Conservation (phyloP, 2,888 invertebrate species). For the Seira musarum region DNA sequence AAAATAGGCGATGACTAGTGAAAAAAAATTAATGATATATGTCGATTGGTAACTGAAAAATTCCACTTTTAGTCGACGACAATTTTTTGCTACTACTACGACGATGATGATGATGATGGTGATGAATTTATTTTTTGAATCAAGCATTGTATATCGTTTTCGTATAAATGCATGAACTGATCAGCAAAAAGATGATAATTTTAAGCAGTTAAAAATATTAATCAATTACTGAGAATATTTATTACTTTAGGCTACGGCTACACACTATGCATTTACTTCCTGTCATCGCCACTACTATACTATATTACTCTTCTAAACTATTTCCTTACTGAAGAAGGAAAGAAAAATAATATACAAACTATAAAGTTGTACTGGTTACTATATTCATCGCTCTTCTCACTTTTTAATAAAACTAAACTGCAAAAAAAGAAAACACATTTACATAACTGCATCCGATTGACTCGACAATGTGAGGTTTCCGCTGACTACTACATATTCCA, state of each 20-base stretch:
- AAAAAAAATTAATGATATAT: no score
- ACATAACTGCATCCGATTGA: conserved; percentile 40
- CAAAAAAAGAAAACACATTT: neutral
- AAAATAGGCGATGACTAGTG: no score
- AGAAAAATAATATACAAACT: conserved; percentile 17
- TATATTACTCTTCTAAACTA: conserved; percentile 2
- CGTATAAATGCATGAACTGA: conserved; percentile 41
- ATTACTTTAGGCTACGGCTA: neutral
- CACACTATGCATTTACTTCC: neutral
- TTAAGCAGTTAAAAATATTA: neutral
- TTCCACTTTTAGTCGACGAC: no score
- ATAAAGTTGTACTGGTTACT: neutral
- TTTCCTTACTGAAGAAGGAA: conserved; percentile 13
- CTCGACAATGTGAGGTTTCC: neutral
- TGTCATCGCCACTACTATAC: conserved; percentile 14
- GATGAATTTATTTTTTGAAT: conserved; percentile 24
- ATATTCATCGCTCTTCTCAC: neutral
- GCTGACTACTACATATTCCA: conserved; percentile 32
- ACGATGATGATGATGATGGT: conserved; percentile 45
- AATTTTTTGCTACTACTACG: conserved; percentile 1
- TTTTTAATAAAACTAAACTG: neutral
- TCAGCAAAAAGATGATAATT: conserved; percentile 9
- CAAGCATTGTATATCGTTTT: conserved; percentile 38
- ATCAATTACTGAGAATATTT: conserved; percentile 25
- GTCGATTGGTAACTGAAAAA: no score